phyloP scores from a whole-genome alignment of 2,888 invertebrate species.

The Sussaba pulchella region DNA sequence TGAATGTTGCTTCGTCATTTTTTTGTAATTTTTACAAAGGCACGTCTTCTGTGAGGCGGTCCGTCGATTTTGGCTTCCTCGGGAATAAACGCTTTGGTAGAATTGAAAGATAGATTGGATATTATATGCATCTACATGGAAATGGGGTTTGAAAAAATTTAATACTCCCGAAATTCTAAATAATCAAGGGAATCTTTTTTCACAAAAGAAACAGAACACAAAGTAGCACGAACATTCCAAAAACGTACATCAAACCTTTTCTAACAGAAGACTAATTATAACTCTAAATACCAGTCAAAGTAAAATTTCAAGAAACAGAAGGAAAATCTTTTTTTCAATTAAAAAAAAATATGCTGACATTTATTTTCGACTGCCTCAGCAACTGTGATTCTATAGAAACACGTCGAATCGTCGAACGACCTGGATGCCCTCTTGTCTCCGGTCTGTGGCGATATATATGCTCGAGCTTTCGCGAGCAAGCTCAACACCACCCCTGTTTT shows the following conservation, averaged over 20 bases:
- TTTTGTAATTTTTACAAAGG: too few species aligned
- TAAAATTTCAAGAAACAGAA: not conserved
- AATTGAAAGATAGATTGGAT: too few species aligned
- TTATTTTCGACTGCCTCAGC: not conserved
- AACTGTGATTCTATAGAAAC: too few species aligned
- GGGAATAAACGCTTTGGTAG: too few species aligned
- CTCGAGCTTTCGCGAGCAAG: constrained; percentile 21
- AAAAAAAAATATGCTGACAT: not conserved
- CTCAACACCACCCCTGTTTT: constrained; percentile 9
- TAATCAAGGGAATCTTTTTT: not conserved
- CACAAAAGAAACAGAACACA: not conserved
- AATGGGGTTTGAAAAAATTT: too few species aligned
- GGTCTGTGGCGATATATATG: not conserved
- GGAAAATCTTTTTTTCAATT: not conserved
- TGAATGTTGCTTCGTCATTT: too few species aligned
- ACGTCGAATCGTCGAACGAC: constrained; percentile 6
- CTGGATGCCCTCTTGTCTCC: not conserved
- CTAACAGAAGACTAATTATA: not conserved
- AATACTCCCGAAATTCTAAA: too few species aligned
- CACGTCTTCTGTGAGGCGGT: too few species aligned
- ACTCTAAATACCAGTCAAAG: not conserved
- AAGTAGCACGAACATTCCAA: not conserved
- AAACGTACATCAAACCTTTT: not conserved
- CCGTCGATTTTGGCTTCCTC: too few species aligned
- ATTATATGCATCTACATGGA: too few species aligned